Percentiles rank a stretch among this genome's conserved stretches.
phyloP scores from a whole-genome alignment of 2,113 vertebrate genomes.

The Paradisaea rubra region DNA sequence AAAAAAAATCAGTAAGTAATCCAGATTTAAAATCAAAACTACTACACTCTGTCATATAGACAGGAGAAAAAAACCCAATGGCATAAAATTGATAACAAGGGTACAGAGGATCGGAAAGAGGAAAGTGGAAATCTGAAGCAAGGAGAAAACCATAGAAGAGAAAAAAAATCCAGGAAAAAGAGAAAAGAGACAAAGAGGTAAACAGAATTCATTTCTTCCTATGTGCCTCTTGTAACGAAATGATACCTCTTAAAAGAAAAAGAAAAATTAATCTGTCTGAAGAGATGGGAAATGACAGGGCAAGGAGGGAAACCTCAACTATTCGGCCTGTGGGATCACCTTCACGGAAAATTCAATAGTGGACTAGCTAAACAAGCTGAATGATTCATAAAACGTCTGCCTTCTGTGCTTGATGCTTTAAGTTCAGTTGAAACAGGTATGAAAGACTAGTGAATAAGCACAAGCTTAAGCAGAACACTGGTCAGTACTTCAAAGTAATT shows the following conservation, averaged over 20 bases:
- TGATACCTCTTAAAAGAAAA: not conserved
- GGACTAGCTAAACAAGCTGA: not conserved
- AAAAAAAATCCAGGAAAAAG: not conserved
- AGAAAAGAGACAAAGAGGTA: not conserved
- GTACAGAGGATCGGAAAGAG: not conserved
- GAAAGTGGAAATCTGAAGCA: not conserved
- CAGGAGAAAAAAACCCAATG: not conserved
- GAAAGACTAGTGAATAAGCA: not conserved
- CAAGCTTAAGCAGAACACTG: not conserved
- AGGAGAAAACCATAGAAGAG: not conserved
- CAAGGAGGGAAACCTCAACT: not conserved
- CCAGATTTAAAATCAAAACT: too few species aligned
- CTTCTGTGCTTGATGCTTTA: not conserved
- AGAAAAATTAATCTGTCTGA: not conserved
- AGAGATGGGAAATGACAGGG: not conserved
- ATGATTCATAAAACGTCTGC: not conserved
- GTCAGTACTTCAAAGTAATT: constrained; percentile 7
- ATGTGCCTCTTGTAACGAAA: not conserved
- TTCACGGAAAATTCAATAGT: not conserved
- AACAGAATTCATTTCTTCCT: not conserved
- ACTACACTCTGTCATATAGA: not conserved
- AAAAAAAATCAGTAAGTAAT: too few species aligned
- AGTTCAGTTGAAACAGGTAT: not conserved
- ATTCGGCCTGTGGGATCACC: not conserved
- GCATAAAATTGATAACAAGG: not conserved